These are phyloP conservation scores for Exephanes ischioxanthus DNA, from an alignment of 2,888 invertebrate species.

Conservation along the genomic window DNA sequence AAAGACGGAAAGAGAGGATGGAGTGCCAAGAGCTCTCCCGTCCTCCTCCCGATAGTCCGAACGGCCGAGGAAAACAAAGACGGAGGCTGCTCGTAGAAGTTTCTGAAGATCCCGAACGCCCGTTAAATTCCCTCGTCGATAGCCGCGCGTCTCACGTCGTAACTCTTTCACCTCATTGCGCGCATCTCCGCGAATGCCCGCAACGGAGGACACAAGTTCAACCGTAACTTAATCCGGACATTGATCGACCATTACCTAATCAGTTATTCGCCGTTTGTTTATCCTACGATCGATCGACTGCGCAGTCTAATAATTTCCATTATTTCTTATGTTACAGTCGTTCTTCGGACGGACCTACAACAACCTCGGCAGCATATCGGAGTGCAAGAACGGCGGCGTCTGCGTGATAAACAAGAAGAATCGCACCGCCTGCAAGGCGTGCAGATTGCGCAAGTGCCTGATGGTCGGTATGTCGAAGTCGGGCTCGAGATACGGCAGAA, in stretches of 20 bases:
- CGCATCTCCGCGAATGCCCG: neutral
- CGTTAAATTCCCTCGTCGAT: slow-evolving; percentile 48
- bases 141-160: slow-evolving; percentile 34
- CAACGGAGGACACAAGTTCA: neutral
- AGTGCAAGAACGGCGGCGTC: slow-evolving; percentile 96
- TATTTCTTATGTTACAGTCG: slow-evolving; percentile 90
- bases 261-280: neutral
- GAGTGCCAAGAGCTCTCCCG: slow-evolving; percentile 22
- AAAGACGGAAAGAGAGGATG: neutral
- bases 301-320: neutral
- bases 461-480: slow-evolving; percentile 97
- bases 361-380: slow-evolving; percentile 94
- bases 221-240: neutral
- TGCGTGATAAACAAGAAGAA: slow-evolving; percentile 97
- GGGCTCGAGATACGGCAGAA: slow-evolving; percentile 94
- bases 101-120: slow-evolving; percentile 13
- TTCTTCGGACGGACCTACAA: slow-evolving; percentile 97
- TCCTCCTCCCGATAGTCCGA: slow-evolving; percentile 47
- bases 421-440: slow-evolving; percentile 96
- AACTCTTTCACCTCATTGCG: slow-evolving; percentile 49
- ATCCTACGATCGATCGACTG: neutral
- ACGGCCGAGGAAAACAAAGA: slow-evolving; percentile 34
- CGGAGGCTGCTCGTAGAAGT: slow-evolving; percentile 26
- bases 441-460: slow-evolving; percentile 94
- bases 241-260: slow-evolving; percentile 6